Conservation (phyloP, 2,888 invertebrate genomes). For the Linnaemya vulpina region DNA sequence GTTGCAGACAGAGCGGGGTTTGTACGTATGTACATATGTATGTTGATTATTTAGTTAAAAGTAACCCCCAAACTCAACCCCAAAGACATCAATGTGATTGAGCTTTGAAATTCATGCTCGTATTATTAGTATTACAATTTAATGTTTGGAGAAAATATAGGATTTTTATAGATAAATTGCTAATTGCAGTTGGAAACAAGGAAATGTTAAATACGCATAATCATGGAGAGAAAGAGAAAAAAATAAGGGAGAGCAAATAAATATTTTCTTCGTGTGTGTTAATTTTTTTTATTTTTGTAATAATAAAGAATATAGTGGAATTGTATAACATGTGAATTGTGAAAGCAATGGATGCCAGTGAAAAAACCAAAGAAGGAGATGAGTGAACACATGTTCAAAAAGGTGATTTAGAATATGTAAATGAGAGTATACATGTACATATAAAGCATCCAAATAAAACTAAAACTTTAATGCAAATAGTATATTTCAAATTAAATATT, state of each 20-base stretch:
- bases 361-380: constrained; percentile 55
- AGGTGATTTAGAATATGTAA: constrained; percentile 40
- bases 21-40: constrained; percentile 13
- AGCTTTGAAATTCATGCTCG: constrained; percentile 51
- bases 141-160: constrained; percentile 66
- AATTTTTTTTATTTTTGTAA: constrained; percentile 16
- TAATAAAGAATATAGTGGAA: constrained; percentile 61
- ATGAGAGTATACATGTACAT: constrained; percentile 9
- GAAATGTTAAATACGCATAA: constrained; percentile 69
- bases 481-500: neutral
- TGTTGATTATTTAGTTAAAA: constrained; percentile 32
- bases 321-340: constrained; percentile 70
- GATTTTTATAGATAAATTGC: constrained; percentile 65
- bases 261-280: constrained; percentile 18
- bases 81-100: constrained; percentile 43
- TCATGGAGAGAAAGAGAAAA: constrained; percentile 59
- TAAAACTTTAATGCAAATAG: neutral
- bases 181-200: constrained; percentile 72
- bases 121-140: constrained; percentile 46
- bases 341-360: constrained; percentile 58
- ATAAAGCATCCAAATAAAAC: neutral
- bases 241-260: constrained; percentile 58
- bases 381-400: constrained; percentile 61
- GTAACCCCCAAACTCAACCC: constrained; percentile 54
- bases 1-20: constrained; percentile 35